Percentiles rank a stretch among this genome's conserved stretches.
Evolutionary conservation across 2,797 vertebrate genomes (phyloP).

Genomic region (Coendou prehensilis): DNA sequence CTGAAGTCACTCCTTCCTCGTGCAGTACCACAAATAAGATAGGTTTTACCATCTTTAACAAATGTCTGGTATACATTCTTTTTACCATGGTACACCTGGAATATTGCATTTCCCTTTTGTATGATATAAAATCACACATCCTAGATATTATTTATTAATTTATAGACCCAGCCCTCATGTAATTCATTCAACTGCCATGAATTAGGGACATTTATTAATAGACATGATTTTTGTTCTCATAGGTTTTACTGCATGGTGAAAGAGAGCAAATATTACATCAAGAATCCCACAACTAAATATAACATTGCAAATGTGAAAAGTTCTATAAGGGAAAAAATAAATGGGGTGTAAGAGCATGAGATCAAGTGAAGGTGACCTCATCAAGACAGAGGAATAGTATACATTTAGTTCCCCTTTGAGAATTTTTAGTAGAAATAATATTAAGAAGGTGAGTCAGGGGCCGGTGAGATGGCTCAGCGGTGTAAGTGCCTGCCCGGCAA

Average conservation of each 20-base stretch:
- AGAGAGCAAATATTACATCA: background rate
- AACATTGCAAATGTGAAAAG: background rate
- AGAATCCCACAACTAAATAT: background rate
- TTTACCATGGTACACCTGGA: background rate
- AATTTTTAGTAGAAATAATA: constrained; percentile 1
- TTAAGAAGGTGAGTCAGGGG: background rate
- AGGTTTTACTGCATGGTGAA: background rate
- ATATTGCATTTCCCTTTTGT: constrained; percentile 6
- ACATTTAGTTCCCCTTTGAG: background rate
- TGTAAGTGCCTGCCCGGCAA: too few species aligned
- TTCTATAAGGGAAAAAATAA: background rate
- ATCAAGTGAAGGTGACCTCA: background rate
- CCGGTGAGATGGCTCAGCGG: background rate
- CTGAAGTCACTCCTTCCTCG: background rate
- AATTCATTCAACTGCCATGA: background rate
- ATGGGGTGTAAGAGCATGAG: background rate
- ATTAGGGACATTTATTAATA: constrained; percentile 22
- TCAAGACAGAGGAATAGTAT: background rate
- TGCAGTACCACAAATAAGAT: background rate
- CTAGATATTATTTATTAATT: background rate
- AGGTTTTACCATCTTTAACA: background rate
- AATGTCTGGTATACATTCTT: background rate
- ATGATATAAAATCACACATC: background rate
- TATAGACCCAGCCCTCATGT: background rate
- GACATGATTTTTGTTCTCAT: background rate